phyloP scores from a whole-genome alignment of 2,888 invertebrate species.

The Alloscopus bannaensis region DNA sequence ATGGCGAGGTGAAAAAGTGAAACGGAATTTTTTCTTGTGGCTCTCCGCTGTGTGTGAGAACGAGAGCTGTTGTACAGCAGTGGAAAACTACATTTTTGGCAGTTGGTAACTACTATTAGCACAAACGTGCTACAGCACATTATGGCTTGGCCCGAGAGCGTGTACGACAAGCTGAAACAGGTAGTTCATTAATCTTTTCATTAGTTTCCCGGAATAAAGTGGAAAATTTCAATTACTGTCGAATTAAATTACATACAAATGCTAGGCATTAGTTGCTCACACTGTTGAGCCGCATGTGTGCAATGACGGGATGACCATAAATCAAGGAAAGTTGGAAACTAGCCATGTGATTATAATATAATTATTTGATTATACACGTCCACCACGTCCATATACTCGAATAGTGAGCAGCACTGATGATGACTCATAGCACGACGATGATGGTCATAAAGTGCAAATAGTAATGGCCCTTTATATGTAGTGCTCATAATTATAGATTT shows the following conservation, averaged over 20 bases:
- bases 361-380: neutral
- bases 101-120: no score
- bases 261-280: no score
- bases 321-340: slow-evolving; percentile 10
- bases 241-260: no score
- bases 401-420: no score
- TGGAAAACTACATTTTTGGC: no score
- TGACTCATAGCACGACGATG: slow-evolving; percentile 3
- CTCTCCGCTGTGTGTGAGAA: no score
- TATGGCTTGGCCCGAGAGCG: neutral
- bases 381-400: no score
- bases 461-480: neutral
- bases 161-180: slow-evolving; percentile 10
- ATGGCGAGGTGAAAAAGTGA: slow-evolving; percentile 1
- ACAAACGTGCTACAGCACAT: neutral
- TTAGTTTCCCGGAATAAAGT: slow-evolving; percentile 10
- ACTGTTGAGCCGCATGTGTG: no score
- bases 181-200: slow-evolving; percentile 13
- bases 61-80: no score
- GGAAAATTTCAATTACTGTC: no score
- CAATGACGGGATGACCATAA: no score
- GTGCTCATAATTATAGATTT: slow-evolving; percentile 5
- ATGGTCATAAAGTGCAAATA: neutral
- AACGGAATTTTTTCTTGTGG: neutral
- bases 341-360: slow-evolving; percentile 19